Conservation (phyloP, 2,113 vertebrate genomes). For the Tachuris rubrigastra region DNA sequence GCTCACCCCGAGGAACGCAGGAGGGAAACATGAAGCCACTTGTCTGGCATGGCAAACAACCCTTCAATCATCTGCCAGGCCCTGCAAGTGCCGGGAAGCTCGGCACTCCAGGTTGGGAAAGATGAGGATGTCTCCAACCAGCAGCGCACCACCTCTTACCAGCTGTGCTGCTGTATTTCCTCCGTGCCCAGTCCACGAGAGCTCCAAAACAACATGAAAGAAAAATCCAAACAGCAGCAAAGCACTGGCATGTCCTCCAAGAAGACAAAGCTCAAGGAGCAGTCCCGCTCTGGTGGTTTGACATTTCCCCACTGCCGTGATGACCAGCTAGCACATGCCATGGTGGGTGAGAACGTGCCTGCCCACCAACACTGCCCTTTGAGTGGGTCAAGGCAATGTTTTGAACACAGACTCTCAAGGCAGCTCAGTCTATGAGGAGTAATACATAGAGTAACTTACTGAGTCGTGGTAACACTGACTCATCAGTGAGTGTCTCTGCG, state of each 20-base stretch:
- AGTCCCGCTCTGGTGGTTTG: not conserved
- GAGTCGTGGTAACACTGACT: not conserved
- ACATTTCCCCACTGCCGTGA: rapidly evolving
- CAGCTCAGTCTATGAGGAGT: not conserved
- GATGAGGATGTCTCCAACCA: not conserved
- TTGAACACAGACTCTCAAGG: not conserved
- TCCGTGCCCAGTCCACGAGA: rapidly evolving
- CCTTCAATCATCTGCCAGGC: slow-evolving; percentile 33
- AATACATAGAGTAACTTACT: not conserved
- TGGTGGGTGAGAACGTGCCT: not conserved
- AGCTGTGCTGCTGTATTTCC: not conserved
- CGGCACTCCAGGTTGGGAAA: not conserved
- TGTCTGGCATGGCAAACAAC: slow-evolving; percentile 29
- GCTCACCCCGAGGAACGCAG: slow-evolving; percentile 33
- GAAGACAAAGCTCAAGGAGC: not conserved
- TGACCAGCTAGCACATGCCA: rapidly evolving
- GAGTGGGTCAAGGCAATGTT: not conserved
- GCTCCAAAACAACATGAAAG: rapidly evolving
- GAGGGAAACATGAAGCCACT: slow-evolving; percentile 58
- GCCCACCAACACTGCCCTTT: not conserved
- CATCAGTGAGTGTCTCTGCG: not conserved
- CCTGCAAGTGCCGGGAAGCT: not conserved
- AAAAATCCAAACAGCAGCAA: not conserved
- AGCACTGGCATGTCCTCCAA: rapidly evolving
- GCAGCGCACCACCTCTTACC: not conserved